phyloP scores from a whole-genome alignment of 2,113 vertebrate genomes.

The Pristiophorus japonicus region DNA sequence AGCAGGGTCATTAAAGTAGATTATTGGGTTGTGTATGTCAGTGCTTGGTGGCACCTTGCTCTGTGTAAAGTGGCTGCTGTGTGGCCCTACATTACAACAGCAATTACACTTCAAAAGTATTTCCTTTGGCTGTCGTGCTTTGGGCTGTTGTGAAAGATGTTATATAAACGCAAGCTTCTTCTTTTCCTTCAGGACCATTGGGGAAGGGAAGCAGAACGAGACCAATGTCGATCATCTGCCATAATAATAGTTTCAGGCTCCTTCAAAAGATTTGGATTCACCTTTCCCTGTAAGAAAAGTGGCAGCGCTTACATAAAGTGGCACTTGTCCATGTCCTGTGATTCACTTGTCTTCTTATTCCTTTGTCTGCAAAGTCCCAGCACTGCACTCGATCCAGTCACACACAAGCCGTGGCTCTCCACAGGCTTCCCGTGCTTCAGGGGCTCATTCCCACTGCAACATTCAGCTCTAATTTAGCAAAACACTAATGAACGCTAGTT shows the following conservation, averaged over 20 bases:
- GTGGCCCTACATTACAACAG: neutral
- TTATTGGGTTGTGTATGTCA: too few relatives aligned
- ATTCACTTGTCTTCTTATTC: neutral
- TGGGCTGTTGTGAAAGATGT: neutral
- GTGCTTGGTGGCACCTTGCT: neutral
- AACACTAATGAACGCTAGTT: neutral
- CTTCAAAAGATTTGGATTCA: neutral
- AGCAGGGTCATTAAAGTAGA: too few relatives aligned
- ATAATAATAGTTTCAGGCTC: neutral
- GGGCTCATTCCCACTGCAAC: neutral
- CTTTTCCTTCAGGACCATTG: neutral
- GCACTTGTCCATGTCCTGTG: neutral
- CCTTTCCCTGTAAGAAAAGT: neutral
- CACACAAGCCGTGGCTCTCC: neutral
- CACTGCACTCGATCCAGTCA: neutral
- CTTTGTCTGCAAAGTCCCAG: neutral
- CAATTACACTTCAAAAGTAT: neutral
- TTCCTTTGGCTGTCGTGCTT: neutral
- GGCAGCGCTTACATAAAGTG: neutral
- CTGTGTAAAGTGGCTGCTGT: neutral
- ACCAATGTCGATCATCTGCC: neutral
- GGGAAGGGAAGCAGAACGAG: neutral
- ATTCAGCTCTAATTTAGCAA: conserved; percentile 20
- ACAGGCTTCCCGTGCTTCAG: neutral
- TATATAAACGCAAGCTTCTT: neutral